Base-by-base conservation (phyloP, 2,113 vertebrate genomes). In the Pitta sordida region DNA sequence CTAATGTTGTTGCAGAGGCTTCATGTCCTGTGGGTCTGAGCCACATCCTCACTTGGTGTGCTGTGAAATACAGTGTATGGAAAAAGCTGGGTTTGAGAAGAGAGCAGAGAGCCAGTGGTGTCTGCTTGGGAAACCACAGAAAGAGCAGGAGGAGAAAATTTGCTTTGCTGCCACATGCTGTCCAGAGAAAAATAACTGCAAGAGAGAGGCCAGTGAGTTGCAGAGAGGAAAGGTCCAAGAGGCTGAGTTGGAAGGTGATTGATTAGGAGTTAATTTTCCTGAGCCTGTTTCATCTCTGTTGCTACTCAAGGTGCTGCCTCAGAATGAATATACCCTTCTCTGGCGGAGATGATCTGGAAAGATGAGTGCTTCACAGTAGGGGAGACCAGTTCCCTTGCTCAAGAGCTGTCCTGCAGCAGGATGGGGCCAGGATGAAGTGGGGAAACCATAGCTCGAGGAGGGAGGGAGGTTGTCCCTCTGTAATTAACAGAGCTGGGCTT, bases 401-500 rank as follows among this genome's bases (percentile, higher is more conserved):
- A 76, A 62, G 71, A 86, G 41, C 23, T 1, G 0, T 68, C 13
- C 84, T 85, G 26, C 29, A 52, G 64, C 79, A 69, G 44, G 23
- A 79, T 2, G 1, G 17, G 24, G 11, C 48, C 44, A 70, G 73
- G 34, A 77, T 1, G 1, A 63, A 21, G 12, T 1, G 1, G 37
- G 22, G 41, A 85, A 93, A 53, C 62, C 56, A 63, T 60, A 91
- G 81, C 80, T 86, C 29, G 43, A 83, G 76, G 15, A 58, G 48
- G 17, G 68, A 59, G 51, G 30, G 39, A 95, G 36, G 24, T 24
- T 90, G 27, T 27, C 41, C 21, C 34, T 22, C 1, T 53, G 74
- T 73, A 85, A 90, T 94, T 84, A 94, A 29, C 2, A 2, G 55
- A 83, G 14, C 34, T 83, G 53, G 44, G 36, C 39, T 93, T 92